These are phyloP conservation scores for Hippocampus mohnikei DNA, from an alignment of 2,113 vertebrate genomes.

Conservation along the genomic window DNA sequence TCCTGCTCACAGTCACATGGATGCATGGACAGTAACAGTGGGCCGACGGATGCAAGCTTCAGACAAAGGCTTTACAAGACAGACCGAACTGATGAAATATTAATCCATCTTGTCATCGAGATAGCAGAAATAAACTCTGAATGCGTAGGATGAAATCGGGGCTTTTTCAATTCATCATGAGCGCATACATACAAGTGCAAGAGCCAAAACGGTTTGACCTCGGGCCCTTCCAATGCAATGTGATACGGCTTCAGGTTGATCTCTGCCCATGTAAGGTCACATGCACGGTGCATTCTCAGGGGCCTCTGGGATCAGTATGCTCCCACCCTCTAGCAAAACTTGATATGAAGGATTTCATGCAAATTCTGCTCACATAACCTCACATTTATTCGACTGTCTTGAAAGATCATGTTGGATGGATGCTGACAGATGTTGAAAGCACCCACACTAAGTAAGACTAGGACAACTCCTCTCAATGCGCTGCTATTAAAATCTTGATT, in stretches of 20 bases:
- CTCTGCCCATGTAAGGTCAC: conserved; percentile 68
- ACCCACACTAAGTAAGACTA: not conserved
- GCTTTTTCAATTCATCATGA: not conserved
- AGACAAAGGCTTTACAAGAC: not conserved
- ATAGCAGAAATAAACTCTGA: not conserved
- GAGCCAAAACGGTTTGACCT: conserved; percentile 9
- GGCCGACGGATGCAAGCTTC: too few species aligned
- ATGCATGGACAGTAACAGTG: not conserved
- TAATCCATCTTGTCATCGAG: not conserved
- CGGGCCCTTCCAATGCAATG: conserved; percentile 7
- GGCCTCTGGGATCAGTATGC: conserved; percentile 31
- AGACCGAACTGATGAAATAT: not conserved
- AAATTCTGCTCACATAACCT: conserved; percentile 20
- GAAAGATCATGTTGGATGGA: conserved; percentile 17
- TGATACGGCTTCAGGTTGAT: conserved; percentile 36
- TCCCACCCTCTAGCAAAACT: conserved; percentile 24
- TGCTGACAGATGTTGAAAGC: not conserved
- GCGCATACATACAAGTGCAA: conserved; percentile 2
- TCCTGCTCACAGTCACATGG: not conserved
- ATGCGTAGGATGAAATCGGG: not conserved
- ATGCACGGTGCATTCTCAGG: conserved; percentile 35
- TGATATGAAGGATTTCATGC: conserved; percentile 26
- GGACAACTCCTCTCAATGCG: not conserved
- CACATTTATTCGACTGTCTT: not conserved
- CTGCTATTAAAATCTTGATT: not conserved